Conservation (phyloP, 2,113 vertebrate species). For the Grammomys dolichurus region DNA sequence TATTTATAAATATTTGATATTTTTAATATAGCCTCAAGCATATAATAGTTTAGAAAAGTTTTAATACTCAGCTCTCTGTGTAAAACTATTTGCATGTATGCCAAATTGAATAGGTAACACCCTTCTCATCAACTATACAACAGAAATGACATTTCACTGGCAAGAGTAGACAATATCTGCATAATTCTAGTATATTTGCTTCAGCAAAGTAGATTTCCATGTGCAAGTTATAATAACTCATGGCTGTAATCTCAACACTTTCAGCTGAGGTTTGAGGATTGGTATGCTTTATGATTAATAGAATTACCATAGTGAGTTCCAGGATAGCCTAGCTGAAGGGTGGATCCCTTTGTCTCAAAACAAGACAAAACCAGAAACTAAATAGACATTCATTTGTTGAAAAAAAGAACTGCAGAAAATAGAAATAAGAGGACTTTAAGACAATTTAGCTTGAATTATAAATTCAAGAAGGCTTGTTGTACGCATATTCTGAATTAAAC, state of each 20-base stretch:
- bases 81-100: background rate
- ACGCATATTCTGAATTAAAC: conserved; percentile 29
- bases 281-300: background rate
- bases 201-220: background rate
- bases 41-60: background rate
- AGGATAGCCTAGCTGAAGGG: too few species aligned
- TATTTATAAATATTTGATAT: background rate
- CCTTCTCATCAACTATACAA: background rate
- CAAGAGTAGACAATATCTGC: background rate
- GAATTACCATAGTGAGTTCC: background rate
- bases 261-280: background rate
- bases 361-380: background rate
- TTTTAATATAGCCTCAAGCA: background rate
- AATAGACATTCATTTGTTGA: background rate
- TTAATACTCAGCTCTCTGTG: background rate
- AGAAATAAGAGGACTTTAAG: background rate
- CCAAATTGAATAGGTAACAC: background rate
- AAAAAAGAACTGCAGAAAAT: background rate
- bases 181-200: background rate
- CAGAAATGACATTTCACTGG: background rate
- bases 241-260: background rate
- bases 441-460: conserved; percentile 1
- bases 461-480: conserved; percentile 1
- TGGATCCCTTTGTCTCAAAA: background rate
- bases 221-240: background rate